Evolutionary conservation across 2,888 invertebrate species (phyloP).

Genomic region (Deroplatys truncata): DNA sequence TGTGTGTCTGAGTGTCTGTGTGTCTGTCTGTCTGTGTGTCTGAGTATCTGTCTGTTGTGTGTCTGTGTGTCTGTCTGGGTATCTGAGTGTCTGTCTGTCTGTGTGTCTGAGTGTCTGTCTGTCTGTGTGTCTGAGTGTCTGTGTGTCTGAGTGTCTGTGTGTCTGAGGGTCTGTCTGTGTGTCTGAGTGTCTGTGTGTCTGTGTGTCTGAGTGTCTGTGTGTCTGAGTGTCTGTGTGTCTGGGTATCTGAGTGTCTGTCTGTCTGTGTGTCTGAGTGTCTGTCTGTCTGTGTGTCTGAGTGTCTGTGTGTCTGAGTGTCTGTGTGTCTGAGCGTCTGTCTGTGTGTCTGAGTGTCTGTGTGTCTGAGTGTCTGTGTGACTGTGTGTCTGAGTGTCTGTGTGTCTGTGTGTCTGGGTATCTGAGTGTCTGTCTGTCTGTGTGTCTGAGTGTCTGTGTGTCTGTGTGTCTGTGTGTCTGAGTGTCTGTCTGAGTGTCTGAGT

Average conservation of each 20-base stretch:
- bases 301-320: not conserved
- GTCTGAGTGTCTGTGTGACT: not conserved
- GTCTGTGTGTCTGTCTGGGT: too few relatives aligned
- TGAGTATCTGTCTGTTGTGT: too few relatives aligned
- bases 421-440: not conserved
- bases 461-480: not conserved
- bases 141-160: not conserved
- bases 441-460: not conserved
- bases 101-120: not conserved
- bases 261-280: not conserved
- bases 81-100: too few relatives aligned
- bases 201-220: not conserved
- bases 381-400: not conserved
- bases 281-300: not conserved
- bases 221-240: not conserved
- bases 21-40: too few relatives aligned
- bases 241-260: not conserved
- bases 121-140: not conserved
- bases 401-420: too few relatives aligned
- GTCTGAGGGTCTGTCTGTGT: not conserved
- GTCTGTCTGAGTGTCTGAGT: not conserved
- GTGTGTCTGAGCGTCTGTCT: too few relatives aligned
- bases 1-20: not conserved
- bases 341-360: not conserved
- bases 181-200: not conserved